Evolutionary conservation across 1,140 invertebrate genomes (phyloP).

Genomic region (Leptopilina boulardi): DNA sequence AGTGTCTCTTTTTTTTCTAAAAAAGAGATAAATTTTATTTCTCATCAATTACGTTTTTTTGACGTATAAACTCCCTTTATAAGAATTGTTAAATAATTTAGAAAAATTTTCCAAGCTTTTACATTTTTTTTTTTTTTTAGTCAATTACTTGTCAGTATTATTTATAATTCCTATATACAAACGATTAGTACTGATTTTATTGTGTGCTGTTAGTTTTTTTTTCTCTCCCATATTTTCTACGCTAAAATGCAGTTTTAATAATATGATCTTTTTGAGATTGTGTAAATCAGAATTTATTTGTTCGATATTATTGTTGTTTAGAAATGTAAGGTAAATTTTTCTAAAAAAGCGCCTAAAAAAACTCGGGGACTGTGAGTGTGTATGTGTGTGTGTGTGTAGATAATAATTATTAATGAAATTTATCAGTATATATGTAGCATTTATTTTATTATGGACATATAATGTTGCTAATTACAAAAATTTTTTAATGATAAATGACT

Average conservation of each 20-base stretch:
- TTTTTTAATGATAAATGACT: constrained; percentile 45
- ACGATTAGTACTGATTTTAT: constrained; percentile 11
- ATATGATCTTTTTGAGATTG: background rate
- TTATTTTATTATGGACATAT: constrained; percentile 75
- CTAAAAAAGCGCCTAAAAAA: constrained; percentile 62
- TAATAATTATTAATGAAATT: constrained; percentile 65
- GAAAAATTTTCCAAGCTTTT: constrained; percentile 6
- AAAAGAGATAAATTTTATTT: background rate
- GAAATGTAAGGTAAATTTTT: constrained; percentile 48
- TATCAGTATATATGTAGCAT: constrained; percentile 73
- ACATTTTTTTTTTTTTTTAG: too few species aligned
- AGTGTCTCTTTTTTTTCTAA: background rate
- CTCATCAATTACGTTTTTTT: constrained; percentile 19
- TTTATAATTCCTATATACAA: constrained; percentile 9
- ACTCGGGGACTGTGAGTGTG: constrained; percentile 44
- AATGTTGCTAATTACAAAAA: constrained; percentile 69
- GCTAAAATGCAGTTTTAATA: constrained; percentile 10
- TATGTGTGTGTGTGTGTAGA: constrained; percentile 41
- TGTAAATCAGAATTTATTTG: background rate
- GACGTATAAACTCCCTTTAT: constrained; percentile 1
- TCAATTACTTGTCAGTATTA: constrained; percentile 33
- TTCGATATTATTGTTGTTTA: constrained; percentile 27
- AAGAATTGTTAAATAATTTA: constrained; percentile 18
- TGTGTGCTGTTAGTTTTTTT: background rate
- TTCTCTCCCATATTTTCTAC: background rate